These are phyloP conservation scores for Hemithea aestivaria DNA, from an alignment of 2,888 invertebrate species.

Conservation along the genomic window DNA sequence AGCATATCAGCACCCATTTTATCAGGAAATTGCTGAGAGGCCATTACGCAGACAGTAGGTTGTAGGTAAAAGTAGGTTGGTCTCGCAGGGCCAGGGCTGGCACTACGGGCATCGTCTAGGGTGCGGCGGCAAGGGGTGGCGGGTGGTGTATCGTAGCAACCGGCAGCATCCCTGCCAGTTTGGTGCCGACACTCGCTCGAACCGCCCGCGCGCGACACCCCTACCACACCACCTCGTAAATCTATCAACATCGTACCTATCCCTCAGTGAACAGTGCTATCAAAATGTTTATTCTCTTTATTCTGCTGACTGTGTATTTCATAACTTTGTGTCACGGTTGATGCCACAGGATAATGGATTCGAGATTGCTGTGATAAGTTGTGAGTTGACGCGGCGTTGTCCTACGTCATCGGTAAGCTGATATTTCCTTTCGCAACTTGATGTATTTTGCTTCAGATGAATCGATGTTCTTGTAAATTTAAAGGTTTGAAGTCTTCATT, in stretches of 20 bases:
- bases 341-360: conserved; percentile 49
- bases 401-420: conserved; percentile 33
- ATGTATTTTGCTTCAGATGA: neutral
- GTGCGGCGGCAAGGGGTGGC: conserved; percentile 62
- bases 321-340: conserved; percentile 69
- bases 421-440: conserved; percentile 10
- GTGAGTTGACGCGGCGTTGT: conserved; percentile 34
- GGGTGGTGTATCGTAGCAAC: conserved; percentile 74
- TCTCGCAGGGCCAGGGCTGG: conserved; percentile 25
- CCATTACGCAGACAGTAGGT: conserved; percentile 69
- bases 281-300: conserved; percentile 71
- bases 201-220: conserved; percentile 46
- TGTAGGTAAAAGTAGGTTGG: conserved; percentile 74
- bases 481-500: no score
- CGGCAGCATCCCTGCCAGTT: conserved; percentile 74
- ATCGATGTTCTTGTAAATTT: no score
- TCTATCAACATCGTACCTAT: conserved; percentile 12
- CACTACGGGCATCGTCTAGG: conserved; percentile 47
- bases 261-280: conserved; percentile 30
- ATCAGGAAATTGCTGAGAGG: conserved; percentile 73
- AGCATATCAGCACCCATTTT: conserved; percentile 55
- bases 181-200: conserved; percentile 48
- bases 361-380: conserved; percentile 45
- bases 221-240: conserved; percentile 27
- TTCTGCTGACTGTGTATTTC: conserved; percentile 68